These are phyloP conservation scores for Lamellibrachia columna DNA, from an alignment of 2,888 invertebrate species.

Conservation along the genomic window DNA sequence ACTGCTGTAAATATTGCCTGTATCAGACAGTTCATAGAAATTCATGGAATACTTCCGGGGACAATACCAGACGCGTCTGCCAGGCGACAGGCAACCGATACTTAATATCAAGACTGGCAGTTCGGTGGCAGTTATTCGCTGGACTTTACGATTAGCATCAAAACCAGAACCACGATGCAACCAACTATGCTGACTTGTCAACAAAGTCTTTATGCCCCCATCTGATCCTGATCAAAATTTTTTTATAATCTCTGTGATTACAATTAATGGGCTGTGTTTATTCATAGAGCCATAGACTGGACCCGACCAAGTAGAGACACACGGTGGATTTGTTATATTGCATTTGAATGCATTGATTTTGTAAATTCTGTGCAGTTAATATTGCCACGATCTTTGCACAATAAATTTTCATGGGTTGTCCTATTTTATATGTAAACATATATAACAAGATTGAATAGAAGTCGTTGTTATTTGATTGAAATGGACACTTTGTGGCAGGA, in stretches of 20 bases:
- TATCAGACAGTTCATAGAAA: constrained; percentile 6
- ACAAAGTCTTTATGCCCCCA: not conserved
- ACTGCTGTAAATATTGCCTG: not conserved
- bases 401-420: constrained; percentile 14
- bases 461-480: not conserved
- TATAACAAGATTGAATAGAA: not conserved
- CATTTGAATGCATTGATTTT: constrained; percentile 16
- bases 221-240: not conserved
- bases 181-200: not conserved
- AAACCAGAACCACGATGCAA: not conserved
- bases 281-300: not conserved
- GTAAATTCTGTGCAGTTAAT: not conserved
- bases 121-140: not conserved
- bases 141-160: not conserved
- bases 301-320: not conserved
- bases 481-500: not conserved
- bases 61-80: not conserved
- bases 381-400: constrained; percentile 8
- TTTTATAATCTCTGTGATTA: not conserved
- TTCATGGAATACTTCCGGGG: not conserved
- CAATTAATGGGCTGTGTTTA: not conserved
- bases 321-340: not conserved
- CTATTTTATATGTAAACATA: not conserved
- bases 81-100: not conserved
- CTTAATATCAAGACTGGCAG: not conserved